Conservation (phyloP, 2,888 invertebrate genomes). For the Ornithoptera alexandrae region DNA sequence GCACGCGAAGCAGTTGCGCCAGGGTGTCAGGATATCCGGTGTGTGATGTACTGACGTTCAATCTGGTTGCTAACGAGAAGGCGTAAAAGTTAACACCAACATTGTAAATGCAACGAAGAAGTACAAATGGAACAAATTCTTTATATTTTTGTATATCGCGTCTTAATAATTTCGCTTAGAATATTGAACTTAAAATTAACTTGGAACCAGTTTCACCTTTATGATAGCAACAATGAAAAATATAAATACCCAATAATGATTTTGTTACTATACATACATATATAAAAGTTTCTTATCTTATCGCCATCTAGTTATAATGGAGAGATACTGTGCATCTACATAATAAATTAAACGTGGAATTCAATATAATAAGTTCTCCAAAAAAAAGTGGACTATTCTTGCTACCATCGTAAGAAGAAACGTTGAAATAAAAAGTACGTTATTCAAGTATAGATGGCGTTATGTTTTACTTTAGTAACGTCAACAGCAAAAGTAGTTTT, state of each 20-base stretch:
- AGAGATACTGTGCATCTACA: not conserved
- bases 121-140: not conserved
- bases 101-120: not conserved
- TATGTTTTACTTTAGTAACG: not conserved
- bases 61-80: not conserved
- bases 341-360: not conserved
- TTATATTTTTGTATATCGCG: not conserved
- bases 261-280: not conserved
- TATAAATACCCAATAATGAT: not conserved
- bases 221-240: not conserved
- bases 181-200: too few relatives aligned
- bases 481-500: not conserved
- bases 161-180: too few relatives aligned
- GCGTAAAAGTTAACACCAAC: conserved; percentile 3
- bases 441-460: not conserved
- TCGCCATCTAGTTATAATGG: not conserved
- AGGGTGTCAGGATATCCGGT: conserved; percentile 23
- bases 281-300: not conserved
- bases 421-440: not conserved
- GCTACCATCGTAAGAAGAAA: too few relatives aligned
- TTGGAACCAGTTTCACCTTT: too few relatives aligned
- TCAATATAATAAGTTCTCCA: not conserved
- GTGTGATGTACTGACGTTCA: conserved; percentile 4
- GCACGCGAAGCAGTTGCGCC: conserved; percentile 18
- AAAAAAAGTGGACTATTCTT: not conserved